Evolutionary conservation across 2,888 invertebrate genomes (phyloP), one percentile per base, ranked within the genome.

Genomic region (Hypomecis atomaria): DNA sequence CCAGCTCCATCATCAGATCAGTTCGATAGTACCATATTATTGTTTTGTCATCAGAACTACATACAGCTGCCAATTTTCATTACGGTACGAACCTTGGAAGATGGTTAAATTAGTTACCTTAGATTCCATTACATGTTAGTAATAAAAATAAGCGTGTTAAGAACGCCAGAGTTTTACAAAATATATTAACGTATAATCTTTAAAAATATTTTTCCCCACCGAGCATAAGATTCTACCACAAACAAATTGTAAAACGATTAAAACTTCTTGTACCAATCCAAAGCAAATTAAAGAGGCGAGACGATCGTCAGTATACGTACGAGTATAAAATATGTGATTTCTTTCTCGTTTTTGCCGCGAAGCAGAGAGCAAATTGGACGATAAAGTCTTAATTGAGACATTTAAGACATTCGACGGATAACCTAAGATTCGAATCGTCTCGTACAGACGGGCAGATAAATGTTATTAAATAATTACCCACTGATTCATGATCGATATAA

Each of bases 341-440:
- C 53, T 65, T 50, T n/a, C 40, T 45, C 50, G 45, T 36, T 60
- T 52, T 50, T 59, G 50, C 59, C 10, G 53, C 56, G 42, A 34
- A n/a, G 34, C 42, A 55, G 61, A 58, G 65, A 62, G 56, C 81
- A 80, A 88, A 88, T 87, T 87, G 85, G 78, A 78, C 86, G 83
- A 83, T 86, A 84, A 86, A 82, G 71, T 58, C 77, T 83, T 89
- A 90, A 90, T 90, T 89, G 87, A 90, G 90, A 88, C 85, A 87
- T 86, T 75, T 89, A 87, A 90, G 90, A 88, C 85, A 87, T 86
- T 75, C 73, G 75, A 69, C 77, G 55, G 59, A 64, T 59, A 54
- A 6, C 45, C 50, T 64, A 70, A 79, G 83, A 86, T 86, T 77
- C 75, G 73, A 78, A 86, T 87, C 87, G 77, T 64, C 58, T 42